Conservation (phyloP, 2,888 invertebrate genomes). For the Pachymerium ferrugineum region DNA sequence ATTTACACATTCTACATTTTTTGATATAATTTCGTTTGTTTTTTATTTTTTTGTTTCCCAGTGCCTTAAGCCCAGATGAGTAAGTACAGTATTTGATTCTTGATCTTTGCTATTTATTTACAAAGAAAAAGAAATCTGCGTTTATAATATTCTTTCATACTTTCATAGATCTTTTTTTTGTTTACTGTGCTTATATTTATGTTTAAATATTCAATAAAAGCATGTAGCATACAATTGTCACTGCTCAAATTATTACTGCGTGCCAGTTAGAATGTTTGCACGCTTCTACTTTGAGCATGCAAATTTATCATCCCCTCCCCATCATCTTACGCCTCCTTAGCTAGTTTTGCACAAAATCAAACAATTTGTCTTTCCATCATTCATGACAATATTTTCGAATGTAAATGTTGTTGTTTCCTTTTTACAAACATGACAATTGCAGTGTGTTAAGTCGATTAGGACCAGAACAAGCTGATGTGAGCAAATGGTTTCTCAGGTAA, state of each 20-base stretch:
- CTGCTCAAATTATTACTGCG: too few species aligned
- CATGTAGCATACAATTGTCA: too few species aligned
- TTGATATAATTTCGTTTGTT: slow-evolving; percentile 21
- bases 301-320: too few species aligned
- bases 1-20: slow-evolving; percentile 17
- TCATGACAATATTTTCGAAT: not conserved
- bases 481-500: slow-evolving; percentile 25
- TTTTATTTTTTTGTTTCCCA: slow-evolving; percentile 31
- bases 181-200: not conserved
- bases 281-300: too few species aligned
- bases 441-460: slow-evolving; percentile 11
- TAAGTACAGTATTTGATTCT: slow-evolving; percentile 28
- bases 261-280: too few species aligned
- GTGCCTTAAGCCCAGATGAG: slow-evolving; percentile 31
- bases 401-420: not conserved
- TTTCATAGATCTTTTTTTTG: not conserved
- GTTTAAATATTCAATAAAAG: not conserved
- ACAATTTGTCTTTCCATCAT: not conserved
- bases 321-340: too few species aligned
- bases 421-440: not conserved
- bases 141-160: too few species aligned
- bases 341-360: not conserved
- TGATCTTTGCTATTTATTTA: not conserved
- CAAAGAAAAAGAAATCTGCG: not conserved
- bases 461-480: not conserved